Base-by-base conservation (phyloP, 2,113 vertebrate genomes). In the Megaleporinus macrocephalus region DNA sequence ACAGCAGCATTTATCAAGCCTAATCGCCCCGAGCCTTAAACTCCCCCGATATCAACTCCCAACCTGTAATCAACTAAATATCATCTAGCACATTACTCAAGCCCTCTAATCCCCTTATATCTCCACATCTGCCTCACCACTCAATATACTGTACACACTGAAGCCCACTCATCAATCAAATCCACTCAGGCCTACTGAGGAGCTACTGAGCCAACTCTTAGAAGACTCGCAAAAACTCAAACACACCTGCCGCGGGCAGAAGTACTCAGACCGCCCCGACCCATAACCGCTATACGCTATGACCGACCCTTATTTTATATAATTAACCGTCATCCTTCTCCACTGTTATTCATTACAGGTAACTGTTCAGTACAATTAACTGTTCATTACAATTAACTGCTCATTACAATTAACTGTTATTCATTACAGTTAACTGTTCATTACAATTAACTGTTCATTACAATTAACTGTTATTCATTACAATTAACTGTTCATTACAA, bases 1-100 rank as follows among this genome's bases (percentile, higher is more conserved):
- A 74, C 84, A 78, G 62, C n/a, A 36, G 41, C 70, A 82, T 82
- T 85, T 57, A 85, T 85, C 80, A 82, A 74, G 18, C 44, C 69
- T 81, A 81, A 81, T 74, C 62, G 22, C 74, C 27, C 14, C 14
- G 47, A 77, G 36, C 79, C 30, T 77, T 71, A 71, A 71, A 79
- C 63, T 73, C 73, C 61, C 55, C 51, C 24, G 49, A 61, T 69
- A 62, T 61, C 73, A 84, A 57, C 74, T 77, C 63, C 83, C 71
- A 20, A 20, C 51, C 33, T 77, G 62, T 36, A 77, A 66, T 84
- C 68, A 55, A 47, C 49, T 59, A 63, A 30, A 81, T 59, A 80
- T 80, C 72, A 70, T 16, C 73, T 24, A 65, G 20, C 61, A 29
- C 59, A 81, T 55, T 77, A 74, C 59, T 62, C 55, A 30, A 49